Evolutionary conservation across 2,797 vertebrate genomes (phyloP).

Genomic region (Semaprochilodus insignis): DNA sequence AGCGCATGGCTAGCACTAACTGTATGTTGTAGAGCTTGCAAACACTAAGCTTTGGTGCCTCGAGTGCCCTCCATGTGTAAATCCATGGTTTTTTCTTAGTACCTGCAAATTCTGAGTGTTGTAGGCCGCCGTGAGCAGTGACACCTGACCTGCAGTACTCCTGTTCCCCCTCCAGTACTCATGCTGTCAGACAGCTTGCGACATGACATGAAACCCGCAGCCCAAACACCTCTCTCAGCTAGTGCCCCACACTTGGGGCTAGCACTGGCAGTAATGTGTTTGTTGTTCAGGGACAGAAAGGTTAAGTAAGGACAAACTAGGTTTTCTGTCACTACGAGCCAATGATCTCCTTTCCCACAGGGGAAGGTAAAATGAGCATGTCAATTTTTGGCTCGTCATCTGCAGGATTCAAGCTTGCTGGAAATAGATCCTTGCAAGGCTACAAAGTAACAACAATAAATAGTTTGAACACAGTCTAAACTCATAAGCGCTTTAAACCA

Average conservation of each 20-base stretch:
- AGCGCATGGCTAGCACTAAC: background rate
- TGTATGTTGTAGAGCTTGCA: background rate
- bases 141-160: conserved; percentile 3
- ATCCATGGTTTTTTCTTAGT: conserved; percentile 10
- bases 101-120: background rate
- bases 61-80: background rate
- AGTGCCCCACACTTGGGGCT: background rate
- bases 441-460: background rate
- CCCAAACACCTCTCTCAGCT: conserved; percentile 5
- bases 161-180: background rate
- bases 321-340: background rate
- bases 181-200: conserved; percentile 23
- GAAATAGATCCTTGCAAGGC: background rate
- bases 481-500: no score
- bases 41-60: background rate
- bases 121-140: background rate
- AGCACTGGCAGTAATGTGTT: background rate
- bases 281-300: conserved; percentile 5
- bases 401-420: background rate
- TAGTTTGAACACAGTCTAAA: background rate
- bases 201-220: conserved; percentile 23
- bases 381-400: background rate
- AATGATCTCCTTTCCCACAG: background rate
- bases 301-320: background rate
- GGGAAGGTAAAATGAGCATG: background rate